A percentile compares a stretch with the other conserved stretches of the same genome.
Conservation (phyloP, 2,888 invertebrate species). For the Dioctria linearis region DNA sequence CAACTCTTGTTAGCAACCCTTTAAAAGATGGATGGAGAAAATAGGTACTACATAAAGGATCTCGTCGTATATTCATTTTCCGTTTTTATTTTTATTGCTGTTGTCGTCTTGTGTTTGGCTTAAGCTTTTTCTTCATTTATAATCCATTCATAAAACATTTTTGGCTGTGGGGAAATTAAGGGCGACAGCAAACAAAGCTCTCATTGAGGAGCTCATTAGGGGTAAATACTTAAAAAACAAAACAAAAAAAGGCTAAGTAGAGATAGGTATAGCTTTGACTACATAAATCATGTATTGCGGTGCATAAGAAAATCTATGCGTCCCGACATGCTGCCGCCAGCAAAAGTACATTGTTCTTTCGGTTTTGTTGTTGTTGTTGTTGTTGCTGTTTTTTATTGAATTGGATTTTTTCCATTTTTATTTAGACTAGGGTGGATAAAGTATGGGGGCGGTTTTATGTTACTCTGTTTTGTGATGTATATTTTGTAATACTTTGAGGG, state of each 20-base stretch:
- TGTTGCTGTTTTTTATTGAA: not conserved
- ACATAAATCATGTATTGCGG: not conserved
- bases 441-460: too few species aligned
- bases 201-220: constrained; percentile 21
- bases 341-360: constrained; percentile 14
- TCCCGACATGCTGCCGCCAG: constrained; percentile 38
- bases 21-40: not conserved
- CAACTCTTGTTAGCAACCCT: not conserved
- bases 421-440: too few species aligned
- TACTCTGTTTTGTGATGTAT: too few species aligned
- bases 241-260: not conserved
- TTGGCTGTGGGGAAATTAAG: constrained; percentile 13
- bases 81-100: not conserved
- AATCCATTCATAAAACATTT: constrained; percentile 16
- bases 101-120: not conserved
- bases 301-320: constrained; percentile 1
- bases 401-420: not conserved
- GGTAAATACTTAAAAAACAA: constrained; percentile 3
- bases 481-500: too few species aligned
- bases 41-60: not conserved
- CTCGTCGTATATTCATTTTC: not conserved
- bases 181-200: not conserved
- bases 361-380: not conserved
- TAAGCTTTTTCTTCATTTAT: not conserved
- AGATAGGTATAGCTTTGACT: not conserved